Evolutionary conservation across 2,888 invertebrate genomes (phyloP), one percentile per base, ranked within the genome.

Genomic region (Adela reaumurella): DNA sequence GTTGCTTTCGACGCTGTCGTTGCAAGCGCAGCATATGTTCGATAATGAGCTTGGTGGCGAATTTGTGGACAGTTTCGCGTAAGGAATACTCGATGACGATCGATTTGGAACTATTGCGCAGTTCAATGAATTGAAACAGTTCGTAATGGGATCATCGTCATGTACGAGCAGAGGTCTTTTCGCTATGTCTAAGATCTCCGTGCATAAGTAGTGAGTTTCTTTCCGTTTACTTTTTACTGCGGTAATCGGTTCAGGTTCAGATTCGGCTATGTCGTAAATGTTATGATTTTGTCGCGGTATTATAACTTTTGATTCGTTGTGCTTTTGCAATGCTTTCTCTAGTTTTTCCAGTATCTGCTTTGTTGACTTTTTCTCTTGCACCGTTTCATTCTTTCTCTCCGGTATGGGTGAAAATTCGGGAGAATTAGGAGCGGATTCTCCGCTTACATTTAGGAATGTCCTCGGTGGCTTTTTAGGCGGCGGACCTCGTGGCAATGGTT

Each of bases 401-500:
- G 57, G 58, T 8, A 60, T 62, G 1, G 68, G 57, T 0, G 63
- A 55, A 18, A 54, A 46, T 8, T 28, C 16, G 2, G 46, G 46
- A 8, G 46, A 20, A 29, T 20, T 24, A 16, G 19, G 20, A 3
- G 24, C 20, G n/a, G 46, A 46, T 44, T 41, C 14, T 49, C 45
- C 11, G 41, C 41, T 43, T 43, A 59, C 59, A 56, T 79, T 71
- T 35, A 71, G 70, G 57, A 88, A 86, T 1, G 82, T 83, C 53
- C 90, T 67, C 0, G 90, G 90, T 1, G 90, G 90, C 62, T 90
- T 90, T 58, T 85, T 85, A 0, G 90, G 90, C 0, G 90, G 88
- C 4, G 89, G 88, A 0, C 88, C 89, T 3, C 67, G 53, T 0
- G 89, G 89, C 46, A 89, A 59, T 0, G 88, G 88, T 55, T 86